These are phyloP conservation scores for Malaclemys terrapin DNA, from an alignment of 2,113 vertebrate genomes.

Conservation along the genomic window DNA sequence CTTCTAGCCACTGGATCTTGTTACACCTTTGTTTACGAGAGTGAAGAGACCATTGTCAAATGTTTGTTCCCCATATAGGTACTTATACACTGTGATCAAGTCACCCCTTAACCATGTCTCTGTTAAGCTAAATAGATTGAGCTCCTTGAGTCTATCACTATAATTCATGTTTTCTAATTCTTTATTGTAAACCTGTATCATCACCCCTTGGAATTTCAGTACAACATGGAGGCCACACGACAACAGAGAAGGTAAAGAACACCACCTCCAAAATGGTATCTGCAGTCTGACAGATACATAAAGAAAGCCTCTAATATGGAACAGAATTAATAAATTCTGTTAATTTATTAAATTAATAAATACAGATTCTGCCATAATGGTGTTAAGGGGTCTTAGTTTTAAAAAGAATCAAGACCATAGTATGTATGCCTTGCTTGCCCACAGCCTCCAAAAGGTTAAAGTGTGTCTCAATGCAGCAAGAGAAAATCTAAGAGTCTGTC, in stretches of 20 bases:
- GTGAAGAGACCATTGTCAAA: not conserved
- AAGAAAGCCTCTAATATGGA: not conserved
- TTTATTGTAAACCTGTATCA: not conserved
- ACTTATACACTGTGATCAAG: not conserved
- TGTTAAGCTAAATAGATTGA: not conserved
- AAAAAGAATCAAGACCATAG: not conserved
- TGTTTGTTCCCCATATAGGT: not conserved
- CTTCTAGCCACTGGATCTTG: not conserved
- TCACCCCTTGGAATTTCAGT: not conserved
- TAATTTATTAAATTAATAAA: not conserved
- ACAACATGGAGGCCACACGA: not conserved
- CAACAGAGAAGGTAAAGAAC: not conserved
- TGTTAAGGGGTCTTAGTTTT: not conserved
- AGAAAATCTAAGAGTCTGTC: not conserved
- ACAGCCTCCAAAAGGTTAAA: not conserved
- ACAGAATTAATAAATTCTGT: not conserved
- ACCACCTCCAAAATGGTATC: not conserved
- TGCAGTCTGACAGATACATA: not conserved
- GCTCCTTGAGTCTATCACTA: not conserved
- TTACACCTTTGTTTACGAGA: not conserved
- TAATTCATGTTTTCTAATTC: not conserved
- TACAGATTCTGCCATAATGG: not conserved
- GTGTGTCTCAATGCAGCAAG: not conserved
- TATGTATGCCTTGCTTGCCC: not conserved
- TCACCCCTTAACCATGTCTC: not conserved